Evolutionary conservation across 2,113 vertebrate species (phyloP).

Genomic region (Zingel zingel): DNA sequence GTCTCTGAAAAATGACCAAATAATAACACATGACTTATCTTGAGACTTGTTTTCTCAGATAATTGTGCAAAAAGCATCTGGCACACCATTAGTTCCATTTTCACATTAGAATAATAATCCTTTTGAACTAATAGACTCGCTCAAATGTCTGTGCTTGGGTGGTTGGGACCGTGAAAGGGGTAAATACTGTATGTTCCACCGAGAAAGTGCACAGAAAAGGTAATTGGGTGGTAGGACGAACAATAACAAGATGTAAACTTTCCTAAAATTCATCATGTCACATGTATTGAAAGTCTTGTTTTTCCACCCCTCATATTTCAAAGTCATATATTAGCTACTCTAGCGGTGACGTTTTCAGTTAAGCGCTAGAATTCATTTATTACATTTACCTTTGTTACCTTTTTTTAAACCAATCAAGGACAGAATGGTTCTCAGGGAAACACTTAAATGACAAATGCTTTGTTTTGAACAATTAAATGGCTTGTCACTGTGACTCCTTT

Average conservation of each 20-base stretch:
- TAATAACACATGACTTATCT: conserved; percentile 88
- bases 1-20: conserved; percentile 86
- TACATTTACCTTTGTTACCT: neutral
- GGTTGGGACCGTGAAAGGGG: conserved; percentile 56
- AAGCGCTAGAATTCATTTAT: conserved; percentile 24
- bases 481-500: conserved; percentile 19
- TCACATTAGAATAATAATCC: conserved; percentile 89
- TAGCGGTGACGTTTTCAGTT: conserved; percentile 6
- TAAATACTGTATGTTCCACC: conserved; percentile 70
- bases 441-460: conserved; percentile 5
- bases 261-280: conserved; percentile 31
- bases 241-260: conserved; percentile 58
- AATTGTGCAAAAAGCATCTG: conserved; percentile 87
- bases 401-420: neutral
- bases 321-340: neutral
- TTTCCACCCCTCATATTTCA: conserved; percentile 45
- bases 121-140: conserved; percentile 86
- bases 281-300: conserved; percentile 31
- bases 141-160: conserved; percentile 80
- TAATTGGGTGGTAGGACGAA: conserved; percentile 36
- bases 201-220: conserved; percentile 37
- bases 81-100: conserved; percentile 88
- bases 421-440: conserved; percentile 3
- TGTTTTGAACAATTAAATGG: conserved; percentile 39
- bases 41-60: conserved; percentile 87